Base-by-base conservation (phyloP, 2,888 invertebrate species). In the Amblyjoppa fuscipennis region DNA sequence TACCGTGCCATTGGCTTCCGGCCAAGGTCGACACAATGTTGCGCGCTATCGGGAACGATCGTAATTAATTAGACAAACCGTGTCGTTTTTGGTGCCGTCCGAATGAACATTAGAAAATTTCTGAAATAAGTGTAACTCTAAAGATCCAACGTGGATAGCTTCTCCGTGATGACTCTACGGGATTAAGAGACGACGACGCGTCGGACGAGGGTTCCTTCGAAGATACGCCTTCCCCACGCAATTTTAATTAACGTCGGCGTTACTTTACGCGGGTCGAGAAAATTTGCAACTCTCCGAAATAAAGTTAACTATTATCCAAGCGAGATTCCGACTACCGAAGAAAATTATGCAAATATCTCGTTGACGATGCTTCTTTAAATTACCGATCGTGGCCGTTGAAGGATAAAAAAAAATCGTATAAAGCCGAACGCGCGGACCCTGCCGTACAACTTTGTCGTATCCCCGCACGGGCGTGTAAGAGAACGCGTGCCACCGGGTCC, bases 11-110 rank as follows among this genome's bases (percentile, higher is more conserved):
- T 81, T 71, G 84, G 79, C 81, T 85, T 86, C 83, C 81, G 79
- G 81, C 84, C 86, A 86, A 84, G 86, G 87, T 86, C 86, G 80
- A 3, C 45, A 85, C 81, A 86, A 79, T 85, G 83, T 87, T 82
- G 74, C 70, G 51, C 59, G 70, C 69, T 86, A 87, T 87, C 86
- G 69, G 76, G 73, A 13, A 69, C 38, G 78, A 87, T 87, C 86
- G 79, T 85, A 83, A 85, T 87, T 87, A 87, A 87, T 86, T 87
- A 76, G 86, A 86, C 61, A 66, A 76, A 83, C 75, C 74, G 73
- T 49, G 70, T 76, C 66, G 64, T 70, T 83, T 61, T 69, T 59
- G 61, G 77, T 79, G 75, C 70, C 76, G 61, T 34, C 78, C 64
- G 11, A 75, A 68, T 49, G 45, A 77, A 82, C 66, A 76, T 76